Evolutionary conservation across 1,140 invertebrate genomes (phyloP), one percentile per base, ranked within the genome.

Genomic region (Lysiphlebus fabarum): DNA sequence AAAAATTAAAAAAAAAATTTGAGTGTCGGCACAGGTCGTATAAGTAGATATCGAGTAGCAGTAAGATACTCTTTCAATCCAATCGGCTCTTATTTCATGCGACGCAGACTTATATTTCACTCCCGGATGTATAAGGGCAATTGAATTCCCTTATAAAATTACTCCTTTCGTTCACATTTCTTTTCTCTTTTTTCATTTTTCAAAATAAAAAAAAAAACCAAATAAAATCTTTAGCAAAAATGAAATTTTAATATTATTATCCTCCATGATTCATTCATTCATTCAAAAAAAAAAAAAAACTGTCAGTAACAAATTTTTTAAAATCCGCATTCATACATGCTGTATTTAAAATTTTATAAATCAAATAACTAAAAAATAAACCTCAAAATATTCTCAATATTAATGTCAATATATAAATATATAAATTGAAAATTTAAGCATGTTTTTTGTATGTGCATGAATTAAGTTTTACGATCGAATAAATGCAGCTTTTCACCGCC

Each of bases 101-200:
- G 61, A 65, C 63, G 58, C 63, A 70, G 71, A 66, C 71, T 74
- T 70, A 73, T 74, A 74, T 74, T 73, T 74, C 72, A 73, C 65
- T 64, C 63, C 56, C 56, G 63, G 58, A 63, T 67, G 65, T 67
- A 71, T 45, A 36, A 66, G 65, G 67, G 63, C 71, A 72, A 74
- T 74, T 73, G 71, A 72, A 74, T 74, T 70, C 69, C 65, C 70
- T 68, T 68, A 70, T 65, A 67, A 72, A 73, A 72, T 73, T 73
- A 73, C 69, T 64, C 63, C 62, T 45, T 44, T 41, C 45, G 58
- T 45, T 51, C 17, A 37, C 34, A 26, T 41, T 38, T 38, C 9
- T 50, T 45, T 2, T 11, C 17, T 26, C n/a, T n/a, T n/a, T n/a
- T n/a, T 44, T 40, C 17, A 7, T 11, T 38, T 12, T 41, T 61